phyloP scores from a whole-genome alignment of 1,140 invertebrate genomes.

The Leptinotarsa defecta region DNA sequence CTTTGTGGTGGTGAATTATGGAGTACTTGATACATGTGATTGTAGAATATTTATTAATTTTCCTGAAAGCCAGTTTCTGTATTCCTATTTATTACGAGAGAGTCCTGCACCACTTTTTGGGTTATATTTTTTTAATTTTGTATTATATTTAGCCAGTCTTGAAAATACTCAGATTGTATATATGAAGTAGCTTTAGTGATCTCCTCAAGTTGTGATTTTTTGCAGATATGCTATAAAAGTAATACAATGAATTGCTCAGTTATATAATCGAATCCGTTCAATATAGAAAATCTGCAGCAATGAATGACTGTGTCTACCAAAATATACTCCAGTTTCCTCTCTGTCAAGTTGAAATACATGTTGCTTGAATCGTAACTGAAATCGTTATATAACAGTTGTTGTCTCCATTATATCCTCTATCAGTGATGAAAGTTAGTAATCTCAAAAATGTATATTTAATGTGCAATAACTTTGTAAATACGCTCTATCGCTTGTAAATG shows the following conservation, averaged over 20 bases:
- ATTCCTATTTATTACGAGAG: constrained; percentile 49
- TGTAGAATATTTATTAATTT: constrained; percentile 49
- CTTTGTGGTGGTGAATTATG: constrained; percentile 54
- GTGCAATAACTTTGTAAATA: constrained; percentile 58
- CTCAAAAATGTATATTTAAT: constrained; percentile 52
- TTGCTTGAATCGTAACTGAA: constrained; percentile 27
- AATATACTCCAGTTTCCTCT: constrained; percentile 4
- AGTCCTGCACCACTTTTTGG: constrained; percentile 34
- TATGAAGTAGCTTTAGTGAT: constrained; percentile 46
- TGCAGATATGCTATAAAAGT: constrained; percentile 40
- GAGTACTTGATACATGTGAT: constrained; percentile 49
- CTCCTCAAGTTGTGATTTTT: constrained; percentile 48
- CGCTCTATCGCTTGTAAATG: constrained; percentile 50
- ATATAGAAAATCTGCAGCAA: not conserved
- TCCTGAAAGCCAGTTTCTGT: constrained; percentile 51
- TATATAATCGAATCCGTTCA: constrained; percentile 34
- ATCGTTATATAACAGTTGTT: constrained; percentile 23
- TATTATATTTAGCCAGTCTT: constrained; percentile 48
- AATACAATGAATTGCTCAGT: constrained; percentile 46
- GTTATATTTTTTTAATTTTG: constrained; percentile 22
- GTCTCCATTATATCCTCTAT: constrained; percentile 17
- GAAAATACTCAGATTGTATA: constrained; percentile 53
- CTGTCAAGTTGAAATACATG: constrained; percentile 22
- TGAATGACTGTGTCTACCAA: constrained; percentile 9
- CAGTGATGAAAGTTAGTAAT: constrained; percentile 27